Base-by-base conservation (phyloP, 2,888 invertebrate species). In the Linyphia triangularis region DNA sequence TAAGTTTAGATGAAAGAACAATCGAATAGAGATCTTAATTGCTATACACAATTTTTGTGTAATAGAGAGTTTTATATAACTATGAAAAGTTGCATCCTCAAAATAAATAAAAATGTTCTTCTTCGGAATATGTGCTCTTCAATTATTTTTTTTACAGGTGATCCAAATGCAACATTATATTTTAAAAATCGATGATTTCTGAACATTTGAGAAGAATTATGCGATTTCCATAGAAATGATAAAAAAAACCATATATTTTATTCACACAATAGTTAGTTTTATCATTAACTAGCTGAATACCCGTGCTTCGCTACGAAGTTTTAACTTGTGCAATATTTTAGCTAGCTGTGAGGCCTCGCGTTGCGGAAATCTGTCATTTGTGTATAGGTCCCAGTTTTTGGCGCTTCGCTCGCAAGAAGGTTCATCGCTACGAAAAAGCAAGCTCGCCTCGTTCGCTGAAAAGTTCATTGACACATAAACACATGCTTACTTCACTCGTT, bases 11-110 rank as follows among this genome's bases (percentile, higher is more conserved):
- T 16, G 22, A 59, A 59, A 7, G 61, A 82, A 70, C 70, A 70
- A 82, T 82, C 70, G 69, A 69, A 51, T 82, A 72, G 82, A 65
- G 69, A 37, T 82, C 24, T 65, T 24, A 70, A 7, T n/a, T 40
- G 57, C 37, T 61, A 72, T 82, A 61, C 82, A 82, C 82, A 67
- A 28, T 65, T 78, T 51, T 72, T 82, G 82, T 82, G 82, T 72
- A 26, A 82, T 82, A 82, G 82, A 81, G 57, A 82, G 61, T 72
- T 82, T 82, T 82, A 81, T 82, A 82, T 65, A 72, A 59, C 40
- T 65, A 65, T 65, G 33, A 65, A 65, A 51, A 78, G 43, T 65
- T 65, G 40, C 65, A 63, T 65, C 78, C 28, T 78, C 43, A 43
- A 78, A 77, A 73, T 26, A 30, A 78, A 78, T 43, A 65, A 78